A percentile compares a stretch with the other conserved stretches of the same genome.
Evolutionary conservation across 2,888 invertebrate species (phyloP).

Genomic region (Amorpha juglandis): DNA sequence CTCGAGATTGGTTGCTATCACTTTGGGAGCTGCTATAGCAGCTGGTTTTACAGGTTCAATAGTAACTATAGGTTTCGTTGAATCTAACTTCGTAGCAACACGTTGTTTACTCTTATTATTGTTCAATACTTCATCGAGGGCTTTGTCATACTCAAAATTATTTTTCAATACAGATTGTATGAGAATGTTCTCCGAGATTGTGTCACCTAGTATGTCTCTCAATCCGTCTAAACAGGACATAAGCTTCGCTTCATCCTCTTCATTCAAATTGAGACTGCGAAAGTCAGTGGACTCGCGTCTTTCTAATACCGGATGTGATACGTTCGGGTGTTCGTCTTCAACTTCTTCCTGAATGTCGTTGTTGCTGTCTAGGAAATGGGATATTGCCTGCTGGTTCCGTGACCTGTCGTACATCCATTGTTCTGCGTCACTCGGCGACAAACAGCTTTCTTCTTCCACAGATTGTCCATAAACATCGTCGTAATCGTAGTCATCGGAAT

Average conservation of each 20-base stretch:
- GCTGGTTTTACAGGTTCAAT: constrained; percentile 61
- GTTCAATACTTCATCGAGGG: constrained; percentile 89
- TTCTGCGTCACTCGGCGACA: constrained; percentile 94
- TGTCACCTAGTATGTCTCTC: constrained; percentile 90
- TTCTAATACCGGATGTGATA: constrained; percentile 50
- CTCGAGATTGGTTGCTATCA: constrained; percentile 75
- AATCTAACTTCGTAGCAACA: constrained; percentile 44
- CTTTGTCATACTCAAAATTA: constrained; percentile 89
- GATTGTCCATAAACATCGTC: constrained; percentile 97
- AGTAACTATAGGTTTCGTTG: constrained; percentile 47
- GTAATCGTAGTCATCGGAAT: constrained; percentile 95
- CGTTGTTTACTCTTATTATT: constrained; percentile 56
- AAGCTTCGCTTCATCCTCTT: constrained; percentile 89
- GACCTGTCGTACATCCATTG: constrained; percentile 94
- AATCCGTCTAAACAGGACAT: constrained; percentile 94
- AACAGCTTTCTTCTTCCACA: constrained; percentile 95
- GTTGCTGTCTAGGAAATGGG: constrained; percentile 89
- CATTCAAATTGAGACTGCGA: constrained; percentile 81
- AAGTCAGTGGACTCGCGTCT: constrained; percentile 80
- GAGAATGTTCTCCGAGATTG: constrained; percentile 88
- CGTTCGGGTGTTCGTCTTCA: constrained; percentile 72
- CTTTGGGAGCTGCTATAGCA: constrained; percentile 61
- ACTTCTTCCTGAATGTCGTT: constrained; percentile 89
- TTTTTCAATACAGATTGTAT: constrained; percentile 88
- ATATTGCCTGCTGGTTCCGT: constrained; percentile 88